phyloP scores from a whole-genome alignment of 2,113 vertebrate genomes.

The Amazona guildingii region DNA sequence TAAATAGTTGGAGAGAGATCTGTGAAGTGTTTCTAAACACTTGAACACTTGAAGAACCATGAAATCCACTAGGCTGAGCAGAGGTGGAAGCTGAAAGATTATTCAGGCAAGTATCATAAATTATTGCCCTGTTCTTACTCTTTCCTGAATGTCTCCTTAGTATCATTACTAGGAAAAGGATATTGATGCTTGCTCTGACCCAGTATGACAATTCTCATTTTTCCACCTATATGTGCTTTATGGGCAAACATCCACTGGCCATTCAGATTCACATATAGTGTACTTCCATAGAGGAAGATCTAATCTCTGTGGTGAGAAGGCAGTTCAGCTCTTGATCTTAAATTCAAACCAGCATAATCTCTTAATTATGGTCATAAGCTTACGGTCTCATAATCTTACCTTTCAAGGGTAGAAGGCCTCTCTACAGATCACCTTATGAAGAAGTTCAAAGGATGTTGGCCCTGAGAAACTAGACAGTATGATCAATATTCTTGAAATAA shows the following conservation, averaged over 20 bases:
- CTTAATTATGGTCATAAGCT: neutral
- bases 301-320: neutral
- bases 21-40: neutral
- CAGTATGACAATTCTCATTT: neutral
- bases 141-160: neutral
- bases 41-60: neutral
- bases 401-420: neutral
- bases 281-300: neutral
- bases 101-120: neutral
- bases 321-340: neutral
- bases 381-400: neutral
- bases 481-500: neutral
- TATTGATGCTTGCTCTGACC: neutral
- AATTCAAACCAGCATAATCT: neutral
- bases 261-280: neutral
- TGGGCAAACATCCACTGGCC: neutral
- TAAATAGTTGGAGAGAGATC: neutral
- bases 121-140: neutral
- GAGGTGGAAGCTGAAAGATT: neutral
- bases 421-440: neutral
- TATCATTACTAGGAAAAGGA: neutral
- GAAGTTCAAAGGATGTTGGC: neutral
- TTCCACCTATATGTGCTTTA: neutral
- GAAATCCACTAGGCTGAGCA: neutral
- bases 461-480: neutral